Evolutionary conservation across 2,797 vertebrate species (phyloP).

Genomic region (Numenius phaeopus): DNA sequence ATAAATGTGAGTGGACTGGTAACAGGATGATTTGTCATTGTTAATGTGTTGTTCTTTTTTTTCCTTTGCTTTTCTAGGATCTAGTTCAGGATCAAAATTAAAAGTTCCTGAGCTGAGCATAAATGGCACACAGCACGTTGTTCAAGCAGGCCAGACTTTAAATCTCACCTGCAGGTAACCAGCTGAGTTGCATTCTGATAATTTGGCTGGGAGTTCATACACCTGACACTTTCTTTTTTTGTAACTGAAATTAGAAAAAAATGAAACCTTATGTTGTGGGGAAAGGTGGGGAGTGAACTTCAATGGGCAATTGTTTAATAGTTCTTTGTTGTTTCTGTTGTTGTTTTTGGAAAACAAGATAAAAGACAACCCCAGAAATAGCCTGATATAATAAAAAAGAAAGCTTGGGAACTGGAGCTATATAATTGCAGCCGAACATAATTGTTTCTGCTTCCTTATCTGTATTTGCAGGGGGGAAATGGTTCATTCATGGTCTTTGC

Average conservation of each 20-base stretch:
- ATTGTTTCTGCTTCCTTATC: slow-evolving; percentile 73
- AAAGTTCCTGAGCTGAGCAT: slow-evolving; percentile 88
- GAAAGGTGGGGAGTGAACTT: slow-evolving; percentile 66
- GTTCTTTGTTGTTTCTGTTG: slow-evolving; percentile 61
- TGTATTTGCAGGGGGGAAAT: slow-evolving; percentile 87
- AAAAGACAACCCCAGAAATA: slow-evolving; percentile 60
- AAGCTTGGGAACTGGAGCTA: slow-evolving; percentile 47
- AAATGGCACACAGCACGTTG: slow-evolving; percentile 83
- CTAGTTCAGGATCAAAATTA: slow-evolving; percentile 85
- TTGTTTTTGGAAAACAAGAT: slow-evolving; percentile 69
- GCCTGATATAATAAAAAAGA: slow-evolving; percentile 54
- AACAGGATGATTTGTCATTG: slow-evolving; percentile 18
- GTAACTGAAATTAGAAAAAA: slow-evolving; percentile 13
- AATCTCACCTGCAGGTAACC: slow-evolving; percentile 93
- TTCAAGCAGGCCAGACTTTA: slow-evolving; percentile 88
- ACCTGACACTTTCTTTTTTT: slow-evolving; percentile 19
- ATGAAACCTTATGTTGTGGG: neutral
- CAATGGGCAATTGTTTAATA: slow-evolving; percentile 65
- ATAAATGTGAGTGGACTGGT: neutral
- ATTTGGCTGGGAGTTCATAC: neutral
- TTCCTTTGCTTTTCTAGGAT: slow-evolving; percentile 79
- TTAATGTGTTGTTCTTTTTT: slow-evolving; percentile 14
- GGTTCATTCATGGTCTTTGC: slow-evolving; percentile 89
- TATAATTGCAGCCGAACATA: slow-evolving; percentile 58
- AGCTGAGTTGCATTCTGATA: neutral